Percentiles rank a stretch among this genome's conserved stretches.
phyloP scores from a whole-genome alignment of 30 jellyfish, hydroid and myxozoan genomes.

The Hydractinia symbiolongicarpus region DNA sequence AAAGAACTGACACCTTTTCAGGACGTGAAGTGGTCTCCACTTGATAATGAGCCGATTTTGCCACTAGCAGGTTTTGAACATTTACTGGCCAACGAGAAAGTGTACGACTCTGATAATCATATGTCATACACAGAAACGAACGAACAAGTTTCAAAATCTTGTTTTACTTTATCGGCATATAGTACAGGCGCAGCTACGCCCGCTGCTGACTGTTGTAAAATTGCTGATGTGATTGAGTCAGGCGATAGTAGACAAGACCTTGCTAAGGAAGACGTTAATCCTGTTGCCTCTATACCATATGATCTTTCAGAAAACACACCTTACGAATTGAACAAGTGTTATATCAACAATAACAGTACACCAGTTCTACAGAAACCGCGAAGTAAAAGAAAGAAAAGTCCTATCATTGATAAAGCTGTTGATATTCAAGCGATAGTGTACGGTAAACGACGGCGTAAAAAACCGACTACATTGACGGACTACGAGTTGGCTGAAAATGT shows the following conservation, averaged over 20 bases:
- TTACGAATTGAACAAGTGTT: neutral
- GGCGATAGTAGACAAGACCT: neutral
- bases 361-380: no score
- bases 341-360: no score
- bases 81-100: neutral
- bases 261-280: neutral
- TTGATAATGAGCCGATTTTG: neutral
- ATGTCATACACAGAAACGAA: neutral
- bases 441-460: no score
- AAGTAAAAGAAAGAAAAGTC: no score
- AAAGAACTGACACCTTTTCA: neutral
- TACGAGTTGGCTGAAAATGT: no score
- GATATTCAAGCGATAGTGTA: no score
- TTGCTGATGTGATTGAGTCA: neutral
- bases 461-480: no score
- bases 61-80: conserved; percentile 8
- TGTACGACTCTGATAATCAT: neutral
- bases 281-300: neutral
- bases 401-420: no score
- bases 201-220: neutral
- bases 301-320: neutral
- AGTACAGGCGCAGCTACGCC: neutral
- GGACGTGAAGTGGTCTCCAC: neutral
- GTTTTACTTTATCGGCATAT: neutral
- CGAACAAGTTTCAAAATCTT: neutral